Evolutionary conservation across 2,888 invertebrate species (phyloP).

Genomic region (Megaustenia siamemsis): DNA sequence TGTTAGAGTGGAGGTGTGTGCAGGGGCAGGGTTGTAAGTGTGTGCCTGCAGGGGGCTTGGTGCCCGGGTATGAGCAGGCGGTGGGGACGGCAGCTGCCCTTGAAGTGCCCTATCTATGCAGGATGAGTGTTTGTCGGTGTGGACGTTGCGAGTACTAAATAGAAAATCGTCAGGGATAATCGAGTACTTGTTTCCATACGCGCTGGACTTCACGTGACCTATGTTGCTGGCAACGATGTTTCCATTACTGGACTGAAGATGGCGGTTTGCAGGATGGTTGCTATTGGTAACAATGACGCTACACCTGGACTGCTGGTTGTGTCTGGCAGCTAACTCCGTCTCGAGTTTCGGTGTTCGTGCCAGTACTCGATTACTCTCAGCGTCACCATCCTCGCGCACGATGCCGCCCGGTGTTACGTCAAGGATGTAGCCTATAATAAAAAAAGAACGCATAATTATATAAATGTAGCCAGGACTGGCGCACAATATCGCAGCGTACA

Average conservation of each 20-base stretch:
- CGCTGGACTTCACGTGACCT: background rate
- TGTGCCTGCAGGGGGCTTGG: conserved; percentile 30
- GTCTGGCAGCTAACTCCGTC: conserved; percentile 49
- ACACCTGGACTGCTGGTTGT: conserved; percentile 43
- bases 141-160: background rate
- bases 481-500: too few species aligned
- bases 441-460: too few species aligned
- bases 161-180: background rate
- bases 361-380: conserved; percentile 11
- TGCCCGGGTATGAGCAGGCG: conserved; percentile 47
- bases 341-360: conserved; percentile 50
- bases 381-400: conserved; percentile 43
- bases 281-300: conserved; percentile 53
- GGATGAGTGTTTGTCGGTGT: background rate
- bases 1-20: conserved; percentile 5
- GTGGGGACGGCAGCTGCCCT: conserved; percentile 46
- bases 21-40: conserved; percentile 31
- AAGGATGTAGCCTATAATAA: conserved; percentile 42
- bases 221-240: background rate
- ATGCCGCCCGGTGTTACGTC: conserved; percentile 43
- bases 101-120: background rate
- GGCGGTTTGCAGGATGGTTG: conserved; percentile 45
- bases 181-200: background rate
- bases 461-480: too few species aligned
- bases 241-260: background rate